Evolutionary conservation across 2,888 invertebrate genomes (phyloP).

Genomic region (Chloromyia formosa): DNA sequence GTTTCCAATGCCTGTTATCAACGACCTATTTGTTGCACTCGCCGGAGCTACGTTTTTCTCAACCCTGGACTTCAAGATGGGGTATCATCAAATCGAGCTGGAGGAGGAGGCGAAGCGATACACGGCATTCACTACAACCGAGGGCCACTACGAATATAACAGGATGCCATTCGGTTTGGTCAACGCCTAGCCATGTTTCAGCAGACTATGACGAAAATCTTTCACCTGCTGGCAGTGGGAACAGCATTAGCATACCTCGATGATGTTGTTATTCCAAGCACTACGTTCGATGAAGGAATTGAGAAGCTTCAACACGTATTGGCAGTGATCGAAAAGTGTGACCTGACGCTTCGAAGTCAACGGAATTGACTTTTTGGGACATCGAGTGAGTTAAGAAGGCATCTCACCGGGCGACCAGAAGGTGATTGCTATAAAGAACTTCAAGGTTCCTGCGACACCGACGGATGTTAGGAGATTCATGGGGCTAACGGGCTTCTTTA

Average conservation of each 20-base stretch:
- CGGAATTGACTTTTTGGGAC: slow-evolving; percentile 48
- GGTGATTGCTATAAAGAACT: neutral
- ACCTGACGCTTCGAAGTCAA: slow-evolving; percentile 46
- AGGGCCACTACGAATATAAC: too few species aligned
- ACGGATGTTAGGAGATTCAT: slow-evolving; percentile 11
- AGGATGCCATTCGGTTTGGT: slow-evolving; percentile 36
- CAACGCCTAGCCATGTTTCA: slow-evolving; percentile 27
- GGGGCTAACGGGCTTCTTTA: slow-evolving; percentile 22
- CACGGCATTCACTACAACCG: too few species aligned
- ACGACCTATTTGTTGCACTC: too few species aligned
- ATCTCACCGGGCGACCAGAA: slow-evolving; percentile 46
- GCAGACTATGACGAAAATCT: neutral
- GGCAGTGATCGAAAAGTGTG: slow-evolving; percentile 36
- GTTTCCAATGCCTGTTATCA: too few species aligned
- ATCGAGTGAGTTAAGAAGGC: slow-evolving; percentile 47
- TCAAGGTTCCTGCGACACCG: neutral
- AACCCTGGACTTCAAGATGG: too few species aligned
- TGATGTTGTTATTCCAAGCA: slow-evolving; percentile 49
- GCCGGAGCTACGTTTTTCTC: too few species aligned
- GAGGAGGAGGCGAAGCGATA: too few species aligned
- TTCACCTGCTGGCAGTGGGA: neutral
- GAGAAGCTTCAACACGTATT: slow-evolving; percentile 44
- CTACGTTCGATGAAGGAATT: slow-evolving; percentile 25
- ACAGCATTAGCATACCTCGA: slow-evolving; percentile 46
- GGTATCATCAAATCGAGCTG: too few species aligned